Conservation (phyloP, 2,797 vertebrate species). For the Limosa lapponica region DNA sequence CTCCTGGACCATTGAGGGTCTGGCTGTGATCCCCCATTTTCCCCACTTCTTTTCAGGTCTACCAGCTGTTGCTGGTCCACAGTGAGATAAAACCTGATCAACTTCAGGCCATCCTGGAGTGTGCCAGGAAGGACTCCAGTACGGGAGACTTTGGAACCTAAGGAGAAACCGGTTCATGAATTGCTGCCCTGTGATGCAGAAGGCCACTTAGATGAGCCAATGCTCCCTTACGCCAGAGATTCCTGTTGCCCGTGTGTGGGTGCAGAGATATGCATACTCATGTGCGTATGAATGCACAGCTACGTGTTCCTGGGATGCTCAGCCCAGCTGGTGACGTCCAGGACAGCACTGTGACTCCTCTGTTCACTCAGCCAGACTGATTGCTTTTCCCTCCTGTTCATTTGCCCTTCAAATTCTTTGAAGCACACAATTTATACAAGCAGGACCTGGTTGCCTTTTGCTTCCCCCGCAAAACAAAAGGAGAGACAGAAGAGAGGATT, state of each 20-base stretch:
- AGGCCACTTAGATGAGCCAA: neutral
- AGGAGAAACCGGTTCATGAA: neutral
- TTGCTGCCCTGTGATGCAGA: neutral
- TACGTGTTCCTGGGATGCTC: rapidly evolving
- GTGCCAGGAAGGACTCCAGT: neutral
- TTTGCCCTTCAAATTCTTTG: conserved; percentile 21
- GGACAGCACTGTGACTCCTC: neutral
- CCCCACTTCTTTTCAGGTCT: neutral
- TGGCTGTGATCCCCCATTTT: neutral
- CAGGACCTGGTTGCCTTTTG: neutral
- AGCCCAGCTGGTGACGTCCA: rapidly evolving
- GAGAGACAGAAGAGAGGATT: neutral
- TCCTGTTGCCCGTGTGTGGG: neutral
- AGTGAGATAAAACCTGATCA: neutral
- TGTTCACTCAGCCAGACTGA: neutral
- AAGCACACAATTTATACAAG: neutral
- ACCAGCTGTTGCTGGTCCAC: neutral
- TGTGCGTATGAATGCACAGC: neutral
- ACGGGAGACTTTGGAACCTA: neutral
- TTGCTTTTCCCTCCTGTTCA: neutral
- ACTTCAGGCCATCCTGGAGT: neutral
- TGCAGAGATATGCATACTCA: neutral
- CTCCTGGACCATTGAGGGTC: neutral
- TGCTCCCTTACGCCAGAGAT: rapidly evolving
- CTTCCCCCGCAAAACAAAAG: neutral